phyloP scores from a whole-genome alignment of 1,140 invertebrate genomes.

The Tetragonula clypearis region DNA sequence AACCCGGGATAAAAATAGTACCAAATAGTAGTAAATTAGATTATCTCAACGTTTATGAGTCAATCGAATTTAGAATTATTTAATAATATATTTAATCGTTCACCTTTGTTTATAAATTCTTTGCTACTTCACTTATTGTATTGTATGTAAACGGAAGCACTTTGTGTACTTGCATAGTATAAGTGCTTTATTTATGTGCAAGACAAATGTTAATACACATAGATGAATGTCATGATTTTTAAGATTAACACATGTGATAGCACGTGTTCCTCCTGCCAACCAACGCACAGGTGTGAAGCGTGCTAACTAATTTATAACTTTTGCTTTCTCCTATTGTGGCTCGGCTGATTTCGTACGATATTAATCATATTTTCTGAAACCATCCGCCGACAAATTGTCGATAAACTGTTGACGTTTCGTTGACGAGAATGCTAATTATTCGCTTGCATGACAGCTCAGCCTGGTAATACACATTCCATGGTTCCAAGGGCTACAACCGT shows the following conservation, averaged over 20 bases:
- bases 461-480: constrained; percentile 64
- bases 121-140: neutral
- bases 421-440: constrained; percentile 62
- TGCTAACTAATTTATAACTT: constrained; percentile 28
- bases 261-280: constrained; percentile 31
- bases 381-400: constrained; percentile 45
- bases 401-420: constrained; percentile 44
- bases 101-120: neutral
- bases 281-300: constrained; percentile 30
- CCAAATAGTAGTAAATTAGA: neutral
- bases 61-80: too few relatives aligned
- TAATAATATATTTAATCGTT: neutral
- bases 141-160: constrained; percentile 16
- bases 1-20: neutral
- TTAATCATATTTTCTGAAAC: constrained; percentile 27
- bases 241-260: constrained; percentile 38
- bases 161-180: constrained; percentile 16
- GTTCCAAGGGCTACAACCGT: constrained; percentile 66
- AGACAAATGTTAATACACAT: constrained; percentile 7
- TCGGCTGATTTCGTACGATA: constrained; percentile 35
- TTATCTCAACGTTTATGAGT: neutral
- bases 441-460: constrained; percentile 77
- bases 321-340: constrained; percentile 50
- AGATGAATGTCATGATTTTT: constrained; percentile 12
- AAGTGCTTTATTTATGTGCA: constrained; percentile 8